phyloP scores from a whole-genome alignment of 2,113 vertebrate species.

The Poecile atricapillus region DNA sequence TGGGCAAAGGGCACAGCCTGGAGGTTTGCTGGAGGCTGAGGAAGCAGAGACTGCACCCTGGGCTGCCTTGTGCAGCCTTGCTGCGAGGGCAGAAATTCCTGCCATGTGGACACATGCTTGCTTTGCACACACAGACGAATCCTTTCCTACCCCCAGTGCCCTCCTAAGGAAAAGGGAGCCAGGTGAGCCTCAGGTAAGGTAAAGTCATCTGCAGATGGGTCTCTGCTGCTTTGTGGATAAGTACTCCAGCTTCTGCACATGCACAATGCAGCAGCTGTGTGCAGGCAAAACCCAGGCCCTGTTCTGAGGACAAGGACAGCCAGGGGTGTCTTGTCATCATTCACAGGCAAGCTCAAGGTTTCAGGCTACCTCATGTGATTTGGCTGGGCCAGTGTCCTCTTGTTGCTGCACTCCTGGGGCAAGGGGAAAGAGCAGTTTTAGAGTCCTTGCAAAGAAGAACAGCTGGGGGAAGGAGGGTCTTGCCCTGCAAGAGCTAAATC shows the following conservation, averaged over 20 bases:
- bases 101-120: fast-evolving
- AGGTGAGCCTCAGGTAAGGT: background rate
- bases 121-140: fast-evolving
- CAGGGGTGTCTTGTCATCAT: background rate
- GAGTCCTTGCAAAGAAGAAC: background rate
- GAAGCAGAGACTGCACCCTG: background rate
- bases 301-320: background rate
- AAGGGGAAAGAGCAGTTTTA: background rate
- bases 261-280: fast-evolving
- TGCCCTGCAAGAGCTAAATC: background rate
- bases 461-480: background rate
- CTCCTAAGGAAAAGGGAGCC: background rate
- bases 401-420: background rate
- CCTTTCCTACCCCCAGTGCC: background rate
- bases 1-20: background rate
- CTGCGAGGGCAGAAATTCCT: background rate
- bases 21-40: background rate
- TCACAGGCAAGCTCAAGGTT: background rate
- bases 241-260: background rate
- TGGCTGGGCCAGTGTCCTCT: background rate
- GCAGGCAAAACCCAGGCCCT: background rate
- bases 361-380: background rate
- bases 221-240: background rate
- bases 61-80: background rate
- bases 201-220: background rate